These are phyloP conservation scores for Tachina lurida DNA, from an alignment of 2,888 invertebrate genomes.

Conservation along the genomic window DNA sequence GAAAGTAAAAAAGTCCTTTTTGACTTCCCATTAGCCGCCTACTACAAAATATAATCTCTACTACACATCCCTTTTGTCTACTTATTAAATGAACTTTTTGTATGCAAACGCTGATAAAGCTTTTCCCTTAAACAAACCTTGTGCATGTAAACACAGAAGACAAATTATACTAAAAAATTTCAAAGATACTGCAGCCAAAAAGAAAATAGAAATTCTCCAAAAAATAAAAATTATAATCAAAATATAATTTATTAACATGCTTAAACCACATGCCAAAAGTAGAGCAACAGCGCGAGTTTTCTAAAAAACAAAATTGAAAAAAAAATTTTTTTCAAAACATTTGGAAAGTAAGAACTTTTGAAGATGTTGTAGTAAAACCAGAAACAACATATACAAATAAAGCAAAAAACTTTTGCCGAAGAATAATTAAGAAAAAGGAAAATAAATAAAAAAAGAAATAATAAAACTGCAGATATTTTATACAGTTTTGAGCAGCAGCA, in stretches of 20 bases:
- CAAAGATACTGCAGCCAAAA: slow-evolving; percentile 32
- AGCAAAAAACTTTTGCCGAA: slow-evolving; percentile 43
- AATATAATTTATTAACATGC: slow-evolving; percentile 70
- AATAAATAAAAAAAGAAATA: slow-evolving; percentile 12
- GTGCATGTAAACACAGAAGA: slow-evolving; percentile 31
- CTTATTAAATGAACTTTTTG: slow-evolving; percentile 21
- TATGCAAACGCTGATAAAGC: too few species aligned
- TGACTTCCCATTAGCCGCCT: too few species aligned
- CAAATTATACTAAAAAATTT: slow-evolving; percentile 45
- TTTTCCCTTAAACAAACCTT: slow-evolving; percentile 28
- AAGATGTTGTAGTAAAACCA: slow-evolving; percentile 21
- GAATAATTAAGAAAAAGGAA: slow-evolving; percentile 55
- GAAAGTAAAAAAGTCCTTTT: too few species aligned
- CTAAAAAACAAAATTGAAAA: neutral
- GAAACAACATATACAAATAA: slow-evolving; percentile 10
- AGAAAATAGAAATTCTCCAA: neutral
- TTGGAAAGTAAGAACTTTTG: slow-evolving; percentile 39
- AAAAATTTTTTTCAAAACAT: slow-evolving; percentile 6
- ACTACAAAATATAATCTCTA: too few species aligned
- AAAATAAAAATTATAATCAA: slow-evolving; percentile 66
- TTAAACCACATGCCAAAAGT: slow-evolving; percentile 41
- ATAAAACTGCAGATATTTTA: slow-evolving; percentile 55
- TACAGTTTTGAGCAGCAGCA: slow-evolving; percentile 18
- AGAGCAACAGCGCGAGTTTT: slow-evolving; percentile 7
- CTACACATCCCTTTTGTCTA: neutral